phyloP scores from a whole-genome alignment of 1,140 invertebrate species.

The Aphaenogaster floridana region DNA sequence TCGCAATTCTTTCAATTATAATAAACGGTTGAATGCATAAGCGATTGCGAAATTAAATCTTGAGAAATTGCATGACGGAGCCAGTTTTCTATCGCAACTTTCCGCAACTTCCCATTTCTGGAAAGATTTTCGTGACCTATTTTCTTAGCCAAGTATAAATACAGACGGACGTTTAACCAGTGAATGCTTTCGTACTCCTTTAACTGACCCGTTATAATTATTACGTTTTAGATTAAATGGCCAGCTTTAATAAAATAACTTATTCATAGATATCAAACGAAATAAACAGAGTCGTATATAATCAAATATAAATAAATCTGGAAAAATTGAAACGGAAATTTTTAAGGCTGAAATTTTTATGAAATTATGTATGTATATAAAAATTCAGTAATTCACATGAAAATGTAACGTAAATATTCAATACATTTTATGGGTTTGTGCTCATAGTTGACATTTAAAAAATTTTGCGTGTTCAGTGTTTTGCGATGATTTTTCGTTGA shows the following conservation, averaged over 20 bases:
- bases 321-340: slow-evolving; percentile 1
- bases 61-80: not conserved
- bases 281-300: not conserved
- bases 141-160: slow-evolving; percentile 29
- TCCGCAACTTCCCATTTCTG: slow-evolving; percentile 10
- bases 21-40: not conserved
- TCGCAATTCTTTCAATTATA: slow-evolving; percentile 22
- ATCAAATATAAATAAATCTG: not conserved
- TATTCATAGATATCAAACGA: not conserved
- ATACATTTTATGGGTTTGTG: not conserved
- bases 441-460: slow-evolving; percentile 6
- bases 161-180: slow-evolving; percentile 28
- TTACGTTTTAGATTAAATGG: slow-evolving; percentile 40
- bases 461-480: not conserved
- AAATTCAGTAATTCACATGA: not conserved
- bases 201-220: not conserved
- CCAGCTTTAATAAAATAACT: not conserved
- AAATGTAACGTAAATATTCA: slow-evolving; percentile 7
- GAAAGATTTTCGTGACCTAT: slow-evolving; percentile 21
- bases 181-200: slow-evolving; percentile 8
- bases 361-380: not conserved
- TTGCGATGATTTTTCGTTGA: not conserved
- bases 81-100: not conserved
- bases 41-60: slow-evolving; percentile 25
- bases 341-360: slow-evolving; percentile 11